Evolutionary conservation across 2,113 vertebrate species (phyloP).

Genomic region (Grammomys dolichurus): DNA sequence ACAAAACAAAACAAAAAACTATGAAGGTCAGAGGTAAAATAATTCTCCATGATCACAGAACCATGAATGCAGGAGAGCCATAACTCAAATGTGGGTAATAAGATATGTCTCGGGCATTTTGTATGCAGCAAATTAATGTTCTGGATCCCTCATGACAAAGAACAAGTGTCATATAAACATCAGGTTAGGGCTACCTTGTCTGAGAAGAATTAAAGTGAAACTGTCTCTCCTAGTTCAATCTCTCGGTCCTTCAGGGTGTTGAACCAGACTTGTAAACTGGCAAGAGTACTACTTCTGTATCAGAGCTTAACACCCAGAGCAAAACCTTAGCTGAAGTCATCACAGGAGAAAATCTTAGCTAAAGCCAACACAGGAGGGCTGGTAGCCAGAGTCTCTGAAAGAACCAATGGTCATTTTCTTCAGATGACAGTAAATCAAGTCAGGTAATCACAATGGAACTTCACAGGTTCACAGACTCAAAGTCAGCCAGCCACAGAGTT

Average conservation of each 20-base stretch:
- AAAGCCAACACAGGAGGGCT: slow-evolving; percentile 11
- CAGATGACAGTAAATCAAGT: slow-evolving; percentile 48
- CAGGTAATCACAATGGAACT: background rate
- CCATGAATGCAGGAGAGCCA: background rate
- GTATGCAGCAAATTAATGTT: background rate
- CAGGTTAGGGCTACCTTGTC: slow-evolving; percentile 12
- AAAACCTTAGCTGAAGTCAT: slow-evolving; percentile 16
- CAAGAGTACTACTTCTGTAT: background rate
- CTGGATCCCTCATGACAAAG: slow-evolving; percentile 22
- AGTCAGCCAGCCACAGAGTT: slow-evolving; percentile 21
- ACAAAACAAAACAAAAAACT: background rate
- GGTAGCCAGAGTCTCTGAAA: background rate
- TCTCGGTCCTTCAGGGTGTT: slow-evolving; percentile 38
- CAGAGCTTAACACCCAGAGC: slow-evolving; percentile 35
- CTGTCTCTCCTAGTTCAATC: slow-evolving; percentile 22
- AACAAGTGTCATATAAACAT: slow-evolving; percentile 24
- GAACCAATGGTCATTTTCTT: slow-evolving; percentile 42
- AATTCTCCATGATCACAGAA: background rate
- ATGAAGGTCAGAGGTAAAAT: background rate
- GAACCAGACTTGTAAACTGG: slow-evolving; percentile 39
- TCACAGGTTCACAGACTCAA: background rate
- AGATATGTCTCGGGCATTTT: background rate
- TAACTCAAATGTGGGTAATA: background rate
- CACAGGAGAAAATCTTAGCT: slow-evolving; percentile 43
- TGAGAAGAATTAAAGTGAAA: slow-evolving; percentile 36